A percentile compares a stretch with the other conserved stretches of the same genome.
Evolutionary conservation across 2,113 vertebrate species (phyloP).

Genomic region (Mellivora capensis): DNA sequence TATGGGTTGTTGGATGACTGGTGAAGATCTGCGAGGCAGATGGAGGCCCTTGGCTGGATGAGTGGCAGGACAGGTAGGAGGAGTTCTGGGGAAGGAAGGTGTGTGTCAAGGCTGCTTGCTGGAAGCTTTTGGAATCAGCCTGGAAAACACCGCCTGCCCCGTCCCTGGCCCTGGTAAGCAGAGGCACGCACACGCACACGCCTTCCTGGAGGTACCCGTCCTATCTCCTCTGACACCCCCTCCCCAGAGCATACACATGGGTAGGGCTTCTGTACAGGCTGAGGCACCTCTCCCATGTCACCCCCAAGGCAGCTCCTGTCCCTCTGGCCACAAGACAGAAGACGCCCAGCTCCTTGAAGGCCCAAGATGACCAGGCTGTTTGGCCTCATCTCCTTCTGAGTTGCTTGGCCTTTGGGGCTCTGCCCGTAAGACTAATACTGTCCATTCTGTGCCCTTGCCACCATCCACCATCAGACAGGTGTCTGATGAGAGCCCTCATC

Average conservation of each 20-base stretch:
- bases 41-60: background rate
- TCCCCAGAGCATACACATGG: fast-evolving
- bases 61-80: background rate
- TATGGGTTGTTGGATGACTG: background rate
- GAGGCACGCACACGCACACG: fast-evolving
- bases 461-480: background rate
- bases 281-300: fast-evolving
- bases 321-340: background rate
- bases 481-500: too few relatives aligned
- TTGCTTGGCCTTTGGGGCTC: background rate
- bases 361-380: background rate
- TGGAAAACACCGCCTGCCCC: background rate
- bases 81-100: background rate
- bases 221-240: fast-evolving
- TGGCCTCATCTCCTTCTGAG: background rate
- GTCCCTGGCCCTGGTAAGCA: background rate
- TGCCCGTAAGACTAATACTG: fast-evolving
- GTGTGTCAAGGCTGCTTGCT: background rate
- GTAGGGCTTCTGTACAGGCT: fast-evolving
- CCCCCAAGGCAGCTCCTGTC: background rate
- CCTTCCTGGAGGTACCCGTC: too few relatives aligned
- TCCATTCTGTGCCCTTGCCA: background rate
- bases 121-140: background rate
- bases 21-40: background rate
- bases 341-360: background rate